A percentile compares a stretch with the other conserved stretches of the same genome.
Evolutionary conservation across 2,113 vertebrate genomes (phyloP).

Genomic region (Proteles cristata): DNA sequence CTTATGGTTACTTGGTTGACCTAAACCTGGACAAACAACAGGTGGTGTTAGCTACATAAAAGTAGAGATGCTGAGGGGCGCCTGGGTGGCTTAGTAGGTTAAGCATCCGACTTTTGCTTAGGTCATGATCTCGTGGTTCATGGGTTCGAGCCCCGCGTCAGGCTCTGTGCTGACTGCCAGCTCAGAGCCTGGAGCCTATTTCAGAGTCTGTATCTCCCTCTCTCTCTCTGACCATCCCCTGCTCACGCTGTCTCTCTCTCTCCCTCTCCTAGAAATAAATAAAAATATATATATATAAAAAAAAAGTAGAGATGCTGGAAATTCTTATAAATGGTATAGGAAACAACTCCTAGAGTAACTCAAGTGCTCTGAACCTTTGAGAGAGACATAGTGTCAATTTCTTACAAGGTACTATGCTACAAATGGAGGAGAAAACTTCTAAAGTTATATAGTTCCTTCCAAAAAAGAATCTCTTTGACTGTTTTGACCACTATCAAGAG

Average conservation of each 20-base stretch:
- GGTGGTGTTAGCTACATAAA: neutral
- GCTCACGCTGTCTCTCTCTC: too few relatives aligned
- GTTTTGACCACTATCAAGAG: neutral
- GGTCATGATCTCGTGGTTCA: too few relatives aligned
- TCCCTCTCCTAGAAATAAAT: too few relatives aligned
- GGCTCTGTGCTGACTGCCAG: too few relatives aligned
- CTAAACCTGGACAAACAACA: neutral
- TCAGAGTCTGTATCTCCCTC: too few relatives aligned
- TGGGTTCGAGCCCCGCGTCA: too few relatives aligned
- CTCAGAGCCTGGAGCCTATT: too few relatives aligned
- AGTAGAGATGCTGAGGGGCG: neutral
- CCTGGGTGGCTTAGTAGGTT: too few relatives aligned
- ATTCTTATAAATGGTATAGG: neutral
- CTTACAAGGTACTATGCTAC: neutral
- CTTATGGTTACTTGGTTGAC: neutral
- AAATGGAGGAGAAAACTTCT: neutral
- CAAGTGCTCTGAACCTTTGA: neutral
- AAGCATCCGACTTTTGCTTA: too few relatives aligned
- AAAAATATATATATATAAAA: too few relatives aligned
- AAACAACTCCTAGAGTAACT: neutral
- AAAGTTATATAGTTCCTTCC: neutral
- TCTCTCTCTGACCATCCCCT: too few relatives aligned
- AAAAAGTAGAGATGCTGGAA: neutral
- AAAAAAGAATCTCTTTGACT: neutral
- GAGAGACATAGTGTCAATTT: neutral